Evolutionary conservation across 2,797 vertebrate species (phyloP), one percentile per base, ranked within the genome.

Genomic region (Tangara arthus): DNA sequence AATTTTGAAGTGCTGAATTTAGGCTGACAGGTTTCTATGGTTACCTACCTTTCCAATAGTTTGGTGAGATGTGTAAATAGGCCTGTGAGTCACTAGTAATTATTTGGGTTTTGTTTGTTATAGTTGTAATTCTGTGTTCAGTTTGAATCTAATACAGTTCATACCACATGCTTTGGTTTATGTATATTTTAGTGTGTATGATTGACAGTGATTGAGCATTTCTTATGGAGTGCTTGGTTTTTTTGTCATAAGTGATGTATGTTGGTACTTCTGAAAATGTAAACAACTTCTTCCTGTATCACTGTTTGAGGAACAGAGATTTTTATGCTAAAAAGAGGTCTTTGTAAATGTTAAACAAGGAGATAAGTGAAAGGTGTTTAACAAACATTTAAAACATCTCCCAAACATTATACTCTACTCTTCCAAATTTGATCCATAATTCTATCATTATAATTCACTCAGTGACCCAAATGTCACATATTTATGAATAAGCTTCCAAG

Each of bases 201-300:
- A 99, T 98, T 99, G 98, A 98, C 98, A 98, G 98, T 98, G 97
- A 98, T 98, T 96, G 98, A 99, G 97, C 97, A 98, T 98, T 98
- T 97, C 97, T 97, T 97, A 98, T 96, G 94, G 96, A 97, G 96
- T 97, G 98, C 98, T 98, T 98, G 97, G 79, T 97, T 97, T 99
- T 98, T 98, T 98, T 98, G 98, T 98, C 98, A 92, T 97, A 97
- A 97, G 97, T 98, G 98, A 98, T 98, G 97, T 98, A 98, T 98
- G 98, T 98, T 98, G 97, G 97, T 97, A 96, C 97, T 98, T 96
- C 96, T 97, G 97, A 97, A 98, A 98, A 98, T 95, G 97, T 98
- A 98, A 98, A 99, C 98, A 98, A 97, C 97, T 97, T 97, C 97
- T 98, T 98, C 97, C 96, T 97, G 95, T 97, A 98, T 98, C 96